Conservation (phyloP, 2,113 vertebrate species). For the Sylvietta virens region DNA sequence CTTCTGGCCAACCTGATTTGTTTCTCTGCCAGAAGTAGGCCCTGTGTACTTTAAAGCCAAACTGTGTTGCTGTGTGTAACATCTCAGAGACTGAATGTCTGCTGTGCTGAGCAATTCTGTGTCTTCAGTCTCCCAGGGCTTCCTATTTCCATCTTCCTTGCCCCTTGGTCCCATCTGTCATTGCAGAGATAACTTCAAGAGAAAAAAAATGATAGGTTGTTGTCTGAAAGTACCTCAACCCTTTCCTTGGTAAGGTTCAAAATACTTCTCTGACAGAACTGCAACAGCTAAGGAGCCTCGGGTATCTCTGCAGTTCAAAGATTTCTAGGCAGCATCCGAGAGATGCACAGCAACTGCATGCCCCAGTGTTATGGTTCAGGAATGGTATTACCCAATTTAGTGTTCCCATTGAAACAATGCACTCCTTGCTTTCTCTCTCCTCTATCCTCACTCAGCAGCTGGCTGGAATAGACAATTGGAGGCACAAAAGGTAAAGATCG, state of each 20-base stretch:
- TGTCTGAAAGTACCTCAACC: neutral
- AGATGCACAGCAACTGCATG: neutral
- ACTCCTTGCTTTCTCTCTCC: neutral
- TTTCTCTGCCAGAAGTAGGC: neutral
- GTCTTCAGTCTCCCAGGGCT: neutral
- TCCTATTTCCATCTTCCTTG: neutral
- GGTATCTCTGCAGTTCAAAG: neutral
- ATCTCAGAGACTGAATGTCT: neutral
- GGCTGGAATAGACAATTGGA: neutral
- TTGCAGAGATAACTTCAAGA: neutral
- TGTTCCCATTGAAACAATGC: neutral
- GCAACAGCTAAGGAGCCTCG: accelerated
- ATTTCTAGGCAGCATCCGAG: neutral
- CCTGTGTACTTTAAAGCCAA: neutral
- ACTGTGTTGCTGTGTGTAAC: neutral
- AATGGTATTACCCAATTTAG: neutral
- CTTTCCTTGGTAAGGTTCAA: neutral
- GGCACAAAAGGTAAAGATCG: neutral
- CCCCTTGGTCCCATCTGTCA: neutral
- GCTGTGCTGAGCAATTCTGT: neutral
- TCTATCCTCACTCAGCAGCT: neutral
- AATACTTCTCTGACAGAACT: neutral
- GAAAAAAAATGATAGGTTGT: neutral
- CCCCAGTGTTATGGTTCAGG: neutral
- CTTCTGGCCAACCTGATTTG: neutral